Evolutionary conservation across 2,888 invertebrate genomes (phyloP).

Genomic region (Epsilonema sp.): DNA sequence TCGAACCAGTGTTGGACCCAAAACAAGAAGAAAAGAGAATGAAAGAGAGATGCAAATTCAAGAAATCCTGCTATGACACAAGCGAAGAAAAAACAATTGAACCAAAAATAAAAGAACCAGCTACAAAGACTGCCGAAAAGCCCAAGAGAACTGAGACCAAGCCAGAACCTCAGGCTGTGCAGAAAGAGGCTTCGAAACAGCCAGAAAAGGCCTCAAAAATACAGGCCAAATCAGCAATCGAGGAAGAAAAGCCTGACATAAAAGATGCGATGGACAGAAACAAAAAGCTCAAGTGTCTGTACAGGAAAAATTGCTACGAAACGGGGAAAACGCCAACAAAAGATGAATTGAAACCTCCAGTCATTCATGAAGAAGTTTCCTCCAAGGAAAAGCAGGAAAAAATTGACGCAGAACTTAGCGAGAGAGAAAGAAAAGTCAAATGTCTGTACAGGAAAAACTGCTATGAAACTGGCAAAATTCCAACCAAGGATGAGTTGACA

Average conservation of each 20-base stretch:
- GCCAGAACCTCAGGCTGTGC: no score
- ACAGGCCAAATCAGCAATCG: no score
- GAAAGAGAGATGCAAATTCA: neutral
- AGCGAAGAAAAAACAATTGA: neutral
- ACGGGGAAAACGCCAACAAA: neutral
- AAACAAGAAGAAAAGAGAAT: neutral
- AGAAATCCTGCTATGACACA: slow-evolving; percentile 1
- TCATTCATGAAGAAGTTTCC: neutral
- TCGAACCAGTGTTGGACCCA: neutral
- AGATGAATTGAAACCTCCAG: no score
- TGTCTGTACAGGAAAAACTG: neutral
- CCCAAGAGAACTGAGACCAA: neutral
- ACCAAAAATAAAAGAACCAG: neutral
- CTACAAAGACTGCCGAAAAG: neutral
- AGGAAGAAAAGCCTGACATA: no score
- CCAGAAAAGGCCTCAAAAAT: no score
- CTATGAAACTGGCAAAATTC: neutral
- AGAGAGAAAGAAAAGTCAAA: neutral
- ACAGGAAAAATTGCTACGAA: neutral
- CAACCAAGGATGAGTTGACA: neutral
- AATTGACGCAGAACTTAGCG: no score
- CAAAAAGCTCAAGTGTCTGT: neutral
- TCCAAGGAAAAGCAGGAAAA: neutral
- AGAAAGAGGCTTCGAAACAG: no score
- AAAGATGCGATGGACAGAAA: no score